These are phyloP conservation scores for Globia sparganii DNA, from an alignment of 2,888 invertebrate genomes.

Conservation along the genomic window DNA sequence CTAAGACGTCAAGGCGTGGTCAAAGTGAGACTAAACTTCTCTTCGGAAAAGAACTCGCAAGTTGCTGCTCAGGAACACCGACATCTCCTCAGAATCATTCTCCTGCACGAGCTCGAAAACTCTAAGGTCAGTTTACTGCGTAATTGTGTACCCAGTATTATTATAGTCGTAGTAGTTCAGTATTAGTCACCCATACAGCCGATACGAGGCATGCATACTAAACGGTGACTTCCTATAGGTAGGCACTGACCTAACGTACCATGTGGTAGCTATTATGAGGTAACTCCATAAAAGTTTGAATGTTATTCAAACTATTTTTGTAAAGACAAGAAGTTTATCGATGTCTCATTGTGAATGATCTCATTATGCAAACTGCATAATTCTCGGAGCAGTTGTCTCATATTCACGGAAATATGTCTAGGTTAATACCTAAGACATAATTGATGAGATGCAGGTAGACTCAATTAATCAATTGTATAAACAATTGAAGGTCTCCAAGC, in stretches of 20 bases:
- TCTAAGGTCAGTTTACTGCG: slow-evolving; percentile 90
- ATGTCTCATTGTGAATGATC: slow-evolving; percentile 50
- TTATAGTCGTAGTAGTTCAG: slow-evolving; percentile 37
- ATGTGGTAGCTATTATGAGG: slow-evolving; percentile 35
- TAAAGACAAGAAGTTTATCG: slow-evolving; percentile 9
- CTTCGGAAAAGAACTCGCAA: slow-evolving; percentile 95
- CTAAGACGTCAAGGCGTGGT: slow-evolving; percentile 96
- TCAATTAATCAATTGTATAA: slow-evolving; percentile 14
- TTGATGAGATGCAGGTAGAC: slow-evolving; percentile 8
- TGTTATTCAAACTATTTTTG: slow-evolving; percentile 46
- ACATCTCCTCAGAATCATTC: slow-evolving; percentile 93
- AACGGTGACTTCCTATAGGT: slow-evolving; percentile 42
- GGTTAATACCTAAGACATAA: not conserved
- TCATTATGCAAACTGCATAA: slow-evolving; percentile 48
- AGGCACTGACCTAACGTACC: slow-evolving; percentile 47
- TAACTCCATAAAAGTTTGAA: slow-evolving; percentile 32
- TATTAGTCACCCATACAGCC: slow-evolving; percentile 32
- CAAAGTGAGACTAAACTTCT: slow-evolving; percentile 95
- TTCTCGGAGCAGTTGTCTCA: slow-evolving; percentile 29
- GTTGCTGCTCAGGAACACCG: slow-evolving; percentile 96
- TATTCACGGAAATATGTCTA: slow-evolving; percentile 25
- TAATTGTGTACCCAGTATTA: slow-evolving; percentile 29
- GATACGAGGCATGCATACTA: slow-evolving; percentile 42
- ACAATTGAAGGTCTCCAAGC: slow-evolving; percentile 15
- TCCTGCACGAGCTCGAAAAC: slow-evolving; percentile 94